These are phyloP conservation scores for Uropsilus gracilis DNA, from an alignment of 2,113 vertebrate genomes.

Conservation along the genomic window DNA sequence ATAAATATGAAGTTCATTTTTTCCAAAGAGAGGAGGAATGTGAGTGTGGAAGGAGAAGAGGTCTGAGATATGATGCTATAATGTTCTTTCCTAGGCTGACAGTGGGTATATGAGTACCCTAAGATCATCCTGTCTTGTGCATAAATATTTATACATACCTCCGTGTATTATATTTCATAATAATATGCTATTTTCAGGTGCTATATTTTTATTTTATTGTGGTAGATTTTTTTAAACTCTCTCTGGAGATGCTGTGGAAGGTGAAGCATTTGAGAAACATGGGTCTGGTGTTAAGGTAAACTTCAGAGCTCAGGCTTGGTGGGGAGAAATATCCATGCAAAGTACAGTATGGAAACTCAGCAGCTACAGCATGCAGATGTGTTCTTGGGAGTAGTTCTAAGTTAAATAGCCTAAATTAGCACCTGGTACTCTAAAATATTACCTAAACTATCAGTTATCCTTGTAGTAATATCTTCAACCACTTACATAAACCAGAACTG, in stretches of 20 bases:
- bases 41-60: not conserved
- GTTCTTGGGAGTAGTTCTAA: not conserved
- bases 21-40: too few species aligned
- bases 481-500: not conserved
- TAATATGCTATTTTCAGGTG: not conserved
- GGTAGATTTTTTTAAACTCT: not conserved
- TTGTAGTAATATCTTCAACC: not conserved
- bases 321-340: not conserved
- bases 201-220: not conserved
- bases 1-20: not conserved
- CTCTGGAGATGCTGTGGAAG: not conserved
- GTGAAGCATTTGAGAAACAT: not conserved
- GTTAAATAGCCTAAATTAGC: not conserved
- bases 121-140: not conserved
- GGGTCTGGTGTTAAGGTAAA: not conserved
- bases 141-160: not conserved
- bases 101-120: too few species aligned
- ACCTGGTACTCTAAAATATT: not conserved
- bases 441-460: not conserved
- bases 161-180: not conserved
- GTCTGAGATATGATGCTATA: not conserved
- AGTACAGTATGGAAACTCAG: not conserved
- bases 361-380: not conserved
- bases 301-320: not conserved
- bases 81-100: not conserved